Conservation (phyloP, 2,888 invertebrate species). For the Acleris laterana region DNA sequence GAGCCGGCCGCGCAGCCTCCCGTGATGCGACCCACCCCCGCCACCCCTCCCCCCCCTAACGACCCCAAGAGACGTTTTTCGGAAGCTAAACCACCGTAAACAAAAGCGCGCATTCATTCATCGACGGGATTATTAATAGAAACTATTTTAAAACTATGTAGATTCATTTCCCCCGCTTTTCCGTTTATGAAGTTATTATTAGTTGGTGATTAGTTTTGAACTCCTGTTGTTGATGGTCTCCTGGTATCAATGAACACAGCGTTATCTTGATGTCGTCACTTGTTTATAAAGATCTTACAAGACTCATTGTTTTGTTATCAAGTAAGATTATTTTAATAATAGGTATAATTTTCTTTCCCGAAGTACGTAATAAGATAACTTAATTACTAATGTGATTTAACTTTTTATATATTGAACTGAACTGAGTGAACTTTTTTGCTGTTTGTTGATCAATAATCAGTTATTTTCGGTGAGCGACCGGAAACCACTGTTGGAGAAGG, state of each 20-base stretch:
- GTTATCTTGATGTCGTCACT: too few species aligned
- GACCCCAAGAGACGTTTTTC: slow-evolving; percentile 35
- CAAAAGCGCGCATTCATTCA: slow-evolving; percentile 28
- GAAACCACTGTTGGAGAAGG: slow-evolving; percentile 7
- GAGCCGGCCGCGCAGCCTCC: slow-evolving; percentile 50
- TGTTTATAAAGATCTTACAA: too few species aligned
- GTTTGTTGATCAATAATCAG: too few species aligned
- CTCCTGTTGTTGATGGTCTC: too few species aligned
- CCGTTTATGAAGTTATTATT: too few species aligned
- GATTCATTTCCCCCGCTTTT: neutral
- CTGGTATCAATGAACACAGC: too few species aligned
- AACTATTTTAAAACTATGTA: neutral
- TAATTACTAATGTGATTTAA: neutral
- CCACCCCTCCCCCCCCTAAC: slow-evolving; percentile 41
- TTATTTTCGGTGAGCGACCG: neutral
- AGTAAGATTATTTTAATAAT: too few species aligned
- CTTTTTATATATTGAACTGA: too few species aligned
- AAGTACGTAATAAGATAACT: too few species aligned
- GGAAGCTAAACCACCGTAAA: slow-evolving; percentile 28
- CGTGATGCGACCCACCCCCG: slow-evolving; percentile 44
- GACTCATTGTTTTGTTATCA: too few species aligned
- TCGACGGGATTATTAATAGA: neutral
- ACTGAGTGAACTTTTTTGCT: too few species aligned
- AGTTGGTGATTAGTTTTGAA: neutral
- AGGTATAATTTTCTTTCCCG: too few species aligned